phyloP scores from a whole-genome alignment of 2,888 invertebrate species.

The Leistus spinibarbis region DNA sequence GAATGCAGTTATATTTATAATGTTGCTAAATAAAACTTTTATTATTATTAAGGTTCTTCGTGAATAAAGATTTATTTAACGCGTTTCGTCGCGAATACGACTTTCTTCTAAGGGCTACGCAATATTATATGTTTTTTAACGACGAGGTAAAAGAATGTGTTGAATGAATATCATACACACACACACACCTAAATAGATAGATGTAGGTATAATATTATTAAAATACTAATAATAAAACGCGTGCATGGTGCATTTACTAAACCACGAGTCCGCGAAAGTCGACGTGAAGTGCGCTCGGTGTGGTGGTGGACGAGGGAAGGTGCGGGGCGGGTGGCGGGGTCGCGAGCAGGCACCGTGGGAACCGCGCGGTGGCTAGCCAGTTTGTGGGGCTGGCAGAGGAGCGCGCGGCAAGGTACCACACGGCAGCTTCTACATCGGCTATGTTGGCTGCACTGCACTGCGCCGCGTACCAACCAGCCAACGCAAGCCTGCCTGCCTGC shows the following conservation, averaged over 20 bases:
- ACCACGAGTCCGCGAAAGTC: slow-evolving; percentile 5
- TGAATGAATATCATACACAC: not conserved
- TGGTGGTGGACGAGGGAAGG: not conserved
- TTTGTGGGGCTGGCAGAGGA: not conserved
- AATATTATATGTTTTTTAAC: too few species aligned
- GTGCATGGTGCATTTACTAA: too few species aligned
- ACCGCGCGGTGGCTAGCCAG: slow-evolving; percentile 16
- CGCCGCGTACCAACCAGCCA: slow-evolving; percentile 7
- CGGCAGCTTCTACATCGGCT: slow-evolving; percentile 18
- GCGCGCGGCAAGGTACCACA: not conserved
- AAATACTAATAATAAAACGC: not conserved
- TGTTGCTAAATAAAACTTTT: too few species aligned
- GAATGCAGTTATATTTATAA: too few species aligned
- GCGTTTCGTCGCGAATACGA: too few species aligned
- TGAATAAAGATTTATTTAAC: too few species aligned
- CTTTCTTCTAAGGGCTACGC: too few species aligned
- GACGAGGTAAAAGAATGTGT: too few species aligned
- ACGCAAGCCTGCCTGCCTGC: slow-evolving; percentile 8
- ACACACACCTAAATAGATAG: not conserved
- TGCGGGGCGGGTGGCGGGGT: not conserved
- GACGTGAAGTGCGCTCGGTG: not conserved
- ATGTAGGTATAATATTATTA: not conserved
- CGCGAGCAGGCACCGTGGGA: slow-evolving; percentile 30
- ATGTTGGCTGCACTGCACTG: slow-evolving; percentile 6
- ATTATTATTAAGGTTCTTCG: too few species aligned